Base-by-base conservation (phyloP, 2,797 vertebrate genomes). In the Eremophila alpestris region DNA sequence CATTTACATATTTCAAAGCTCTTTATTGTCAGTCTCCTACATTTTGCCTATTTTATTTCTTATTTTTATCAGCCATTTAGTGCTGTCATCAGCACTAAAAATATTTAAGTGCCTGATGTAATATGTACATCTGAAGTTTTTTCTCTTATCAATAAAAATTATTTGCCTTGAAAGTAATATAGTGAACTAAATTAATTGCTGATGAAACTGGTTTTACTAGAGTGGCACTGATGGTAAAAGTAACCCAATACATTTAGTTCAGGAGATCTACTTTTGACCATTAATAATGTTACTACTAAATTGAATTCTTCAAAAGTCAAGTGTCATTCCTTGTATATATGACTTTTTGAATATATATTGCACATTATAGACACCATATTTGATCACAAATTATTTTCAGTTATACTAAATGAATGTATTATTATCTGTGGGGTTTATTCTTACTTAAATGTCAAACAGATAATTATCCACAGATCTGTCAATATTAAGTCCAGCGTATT, bases 1-100 rank as follows among this genome's bases (percentile, higher is more conserved):
- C 48, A 75, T 89, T 95, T 88, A 52, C 62, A 52, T 74, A 69
- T 40, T 92, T 84, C 89, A 86, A 88, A 89, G 2, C 9, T 67
- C 43, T 78, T 89, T 89, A 75, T 90, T 92, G 67, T 94, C 67
- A 76, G 26, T 74, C 51, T 73, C 52, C 48, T 90, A 62, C 75
- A 77, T 91, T 91, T 95, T 83, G 43, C 49, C 63, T 49, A 18
- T 93, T 94, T 94, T 91, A 69, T 88, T 91, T 59, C 14, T 21
- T 85, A 67, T 78, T 93, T 94, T 92, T 55, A 78, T 93, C 82
- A 87, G 40, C 62, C 48, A 49, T 83, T 67, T 90, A 38, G 64
- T 52, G 70, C 58, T 64, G 40, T 81, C 29, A 63, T 91, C 87
- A 70, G 69, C 89, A 88, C 82, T 91, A 87, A 93, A 94, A 83